phyloP scores from a whole-genome alignment of 2,113 vertebrate genomes.

The Atherinomorus stipes region DNA sequence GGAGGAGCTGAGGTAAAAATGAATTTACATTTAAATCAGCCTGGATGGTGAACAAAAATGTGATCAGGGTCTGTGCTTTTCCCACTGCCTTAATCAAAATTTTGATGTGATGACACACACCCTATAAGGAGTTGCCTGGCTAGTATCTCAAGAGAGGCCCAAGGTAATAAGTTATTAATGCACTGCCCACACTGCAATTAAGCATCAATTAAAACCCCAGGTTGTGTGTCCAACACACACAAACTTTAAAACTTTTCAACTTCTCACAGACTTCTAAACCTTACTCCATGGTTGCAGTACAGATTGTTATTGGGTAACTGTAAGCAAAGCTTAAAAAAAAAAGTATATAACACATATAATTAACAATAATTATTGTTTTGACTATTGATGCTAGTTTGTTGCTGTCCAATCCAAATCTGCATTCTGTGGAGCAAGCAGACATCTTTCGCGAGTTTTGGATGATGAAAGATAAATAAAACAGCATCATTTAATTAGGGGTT shows the following conservation, averaged over 20 bases:
- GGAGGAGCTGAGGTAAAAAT: conserved; percentile 74
- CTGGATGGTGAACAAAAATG: conserved; percentile 74
- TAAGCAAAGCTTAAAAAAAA: not conserved
- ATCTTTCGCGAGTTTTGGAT: no score
- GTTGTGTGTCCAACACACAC: conserved; percentile 40
- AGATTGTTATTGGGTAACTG: not conserved
- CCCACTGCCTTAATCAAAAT: conserved; percentile 75
- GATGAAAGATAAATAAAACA: no score
- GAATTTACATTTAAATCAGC: conserved; percentile 83
- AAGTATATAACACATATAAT: not conserved
- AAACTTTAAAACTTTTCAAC: conserved; percentile 35
- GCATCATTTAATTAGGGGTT: no score
- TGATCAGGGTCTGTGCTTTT: conserved; percentile 73
- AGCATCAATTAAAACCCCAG: conserved; percentile 68
- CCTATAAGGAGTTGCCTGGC: conserved; percentile 41
- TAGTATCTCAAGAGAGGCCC: conserved; percentile 55
- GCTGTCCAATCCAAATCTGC: no score
- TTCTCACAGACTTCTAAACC: conserved; percentile 21
- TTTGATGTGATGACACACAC: conserved; percentile 75
- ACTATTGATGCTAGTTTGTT: not conserved
- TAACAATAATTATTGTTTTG: not conserved
- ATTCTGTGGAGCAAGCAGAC: no score
- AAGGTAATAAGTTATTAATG: conserved; percentile 71
- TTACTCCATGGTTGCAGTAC: not conserved
- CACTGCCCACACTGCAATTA: conserved; percentile 73